Percentiles rank a stretch among this genome's conserved stretches.
Conservation (phyloP, 1,140 invertebrate species). For the Aethina tumida region DNA sequence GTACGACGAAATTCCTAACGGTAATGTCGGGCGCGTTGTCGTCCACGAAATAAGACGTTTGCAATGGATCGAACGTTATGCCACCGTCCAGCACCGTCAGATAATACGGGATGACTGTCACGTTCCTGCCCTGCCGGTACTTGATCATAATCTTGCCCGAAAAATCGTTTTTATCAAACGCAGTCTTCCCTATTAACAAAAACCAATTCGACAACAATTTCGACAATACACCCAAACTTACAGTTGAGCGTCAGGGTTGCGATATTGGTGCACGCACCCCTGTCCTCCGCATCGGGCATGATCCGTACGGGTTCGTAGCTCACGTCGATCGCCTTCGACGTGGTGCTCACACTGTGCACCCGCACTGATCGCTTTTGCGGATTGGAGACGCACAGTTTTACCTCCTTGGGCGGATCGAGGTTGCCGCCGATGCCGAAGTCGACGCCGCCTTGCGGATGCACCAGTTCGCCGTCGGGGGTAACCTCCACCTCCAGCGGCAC, state of each 20-base stretch:
- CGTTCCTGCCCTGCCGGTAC: slow-evolving; percentile 52
- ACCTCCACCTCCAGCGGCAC: slow-evolving; percentile 86
- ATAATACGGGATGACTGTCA: slow-evolving; percentile 46
- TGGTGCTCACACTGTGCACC: slow-evolving; percentile 49
- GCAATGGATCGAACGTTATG: slow-evolving; percentile 42
- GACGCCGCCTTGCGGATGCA: slow-evolving; percentile 63
- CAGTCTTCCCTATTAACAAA: slow-evolving; percentile 42
- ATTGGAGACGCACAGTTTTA: slow-evolving; percentile 60
- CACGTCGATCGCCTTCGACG: slow-evolving; percentile 48
- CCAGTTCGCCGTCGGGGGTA: slow-evolving; percentile 58
- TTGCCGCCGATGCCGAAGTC: slow-evolving; percentile 76
- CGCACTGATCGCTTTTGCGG: slow-evolving; percentile 59
- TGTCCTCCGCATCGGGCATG: slow-evolving; percentile 47
- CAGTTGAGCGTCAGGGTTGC: slow-evolving; percentile 68
- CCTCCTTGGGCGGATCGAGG: slow-evolving; percentile 51
- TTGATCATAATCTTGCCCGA: slow-evolving; percentile 60
- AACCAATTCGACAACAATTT: background rate
- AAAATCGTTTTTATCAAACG: slow-evolving; percentile 43
- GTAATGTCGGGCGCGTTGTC: slow-evolving; percentile 34
- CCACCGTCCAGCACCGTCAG: slow-evolving; percentile 46
- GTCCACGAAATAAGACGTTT: slow-evolving; percentile 46
- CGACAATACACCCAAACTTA: slow-evolving; percentile 39
- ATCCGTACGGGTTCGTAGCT: slow-evolving; percentile 52
- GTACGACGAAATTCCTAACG: slow-evolving; percentile 48
- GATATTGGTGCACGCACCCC: slow-evolving; percentile 42